phyloP scores from a whole-genome alignment of 2,888 invertebrate species.

The Synergus laeviventris region DNA sequence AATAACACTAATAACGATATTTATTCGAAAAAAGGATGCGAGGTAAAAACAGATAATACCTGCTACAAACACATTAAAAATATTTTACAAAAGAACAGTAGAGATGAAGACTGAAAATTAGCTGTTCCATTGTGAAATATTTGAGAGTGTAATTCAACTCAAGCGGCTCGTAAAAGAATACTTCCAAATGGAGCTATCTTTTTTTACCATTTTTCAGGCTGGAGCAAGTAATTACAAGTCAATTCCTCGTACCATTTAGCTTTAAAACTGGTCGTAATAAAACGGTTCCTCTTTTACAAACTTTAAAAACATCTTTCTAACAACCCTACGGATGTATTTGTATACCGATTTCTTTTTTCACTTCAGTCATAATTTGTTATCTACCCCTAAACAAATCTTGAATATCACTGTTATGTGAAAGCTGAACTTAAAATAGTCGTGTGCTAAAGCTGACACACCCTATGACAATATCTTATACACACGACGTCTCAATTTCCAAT shows the following conservation, averaged over 20 bases:
- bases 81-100: background rate
- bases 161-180: background rate
- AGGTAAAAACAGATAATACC: background rate
- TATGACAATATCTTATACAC: too few species aligned
- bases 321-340: too few species aligned
- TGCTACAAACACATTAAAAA: background rate
- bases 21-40: background rate
- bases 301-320: too few species aligned
- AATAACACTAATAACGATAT: background rate
- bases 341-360: too few species aligned
- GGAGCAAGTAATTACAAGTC: background rate
- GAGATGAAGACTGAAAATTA: slow-evolving; percentile 6
- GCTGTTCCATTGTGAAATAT: slow-evolving; percentile 15
- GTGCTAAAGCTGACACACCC: too few species aligned
- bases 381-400: too few species aligned
- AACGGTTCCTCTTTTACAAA: too few species aligned
- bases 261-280: background rate
- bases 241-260: background rate
- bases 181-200: background rate
- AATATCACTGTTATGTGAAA: too few species aligned
- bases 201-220: background rate
- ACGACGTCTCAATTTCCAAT: too few species aligned
- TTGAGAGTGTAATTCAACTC: slow-evolving; percentile 15
- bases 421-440: too few species aligned
- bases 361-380: too few species aligned